These are phyloP conservation scores for Furcifer pardalis DNA, from an alignment of 2,797 vertebrate genomes.

Conservation along the genomic window DNA sequence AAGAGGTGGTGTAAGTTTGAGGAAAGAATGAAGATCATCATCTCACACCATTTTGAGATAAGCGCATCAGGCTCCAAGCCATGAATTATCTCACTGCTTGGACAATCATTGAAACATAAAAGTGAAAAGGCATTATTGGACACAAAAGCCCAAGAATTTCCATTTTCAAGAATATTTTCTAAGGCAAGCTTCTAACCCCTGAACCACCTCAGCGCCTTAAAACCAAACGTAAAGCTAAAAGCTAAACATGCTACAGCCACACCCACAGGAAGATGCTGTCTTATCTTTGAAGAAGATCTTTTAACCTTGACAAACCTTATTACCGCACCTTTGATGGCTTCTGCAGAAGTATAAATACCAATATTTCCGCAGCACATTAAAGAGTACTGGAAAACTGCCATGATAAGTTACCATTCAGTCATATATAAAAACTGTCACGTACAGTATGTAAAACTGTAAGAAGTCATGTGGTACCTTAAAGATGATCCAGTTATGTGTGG, in stretches of 20 bases:
- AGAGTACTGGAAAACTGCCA: slow-evolving; percentile 42
- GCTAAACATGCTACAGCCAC: background rate
- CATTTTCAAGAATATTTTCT: background rate
- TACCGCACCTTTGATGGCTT: background rate
- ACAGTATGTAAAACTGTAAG: background rate
- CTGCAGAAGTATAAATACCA: background rate
- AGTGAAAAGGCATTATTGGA: background rate
- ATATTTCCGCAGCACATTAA: background rate
- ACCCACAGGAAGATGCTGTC: rapidly evolving
- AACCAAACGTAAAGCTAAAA: background rate
- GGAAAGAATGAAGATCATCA: background rate
- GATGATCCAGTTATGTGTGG: background rate
- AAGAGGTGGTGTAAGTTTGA: background rate
- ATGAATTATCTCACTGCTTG: background rate
- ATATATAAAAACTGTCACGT: background rate
- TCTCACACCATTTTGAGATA: background rate
- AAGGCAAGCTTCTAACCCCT: background rate
- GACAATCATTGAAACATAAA: background rate
- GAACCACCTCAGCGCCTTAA: background rate
- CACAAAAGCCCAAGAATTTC: background rate
- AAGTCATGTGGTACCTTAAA: background rate
- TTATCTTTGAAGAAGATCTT: background rate
- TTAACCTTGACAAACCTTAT: background rate
- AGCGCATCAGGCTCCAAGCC: background rate
- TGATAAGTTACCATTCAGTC: background rate